Base-by-base conservation (phyloP, 2,797 vertebrate genomes). In the Spatula clypeata region DNA sequence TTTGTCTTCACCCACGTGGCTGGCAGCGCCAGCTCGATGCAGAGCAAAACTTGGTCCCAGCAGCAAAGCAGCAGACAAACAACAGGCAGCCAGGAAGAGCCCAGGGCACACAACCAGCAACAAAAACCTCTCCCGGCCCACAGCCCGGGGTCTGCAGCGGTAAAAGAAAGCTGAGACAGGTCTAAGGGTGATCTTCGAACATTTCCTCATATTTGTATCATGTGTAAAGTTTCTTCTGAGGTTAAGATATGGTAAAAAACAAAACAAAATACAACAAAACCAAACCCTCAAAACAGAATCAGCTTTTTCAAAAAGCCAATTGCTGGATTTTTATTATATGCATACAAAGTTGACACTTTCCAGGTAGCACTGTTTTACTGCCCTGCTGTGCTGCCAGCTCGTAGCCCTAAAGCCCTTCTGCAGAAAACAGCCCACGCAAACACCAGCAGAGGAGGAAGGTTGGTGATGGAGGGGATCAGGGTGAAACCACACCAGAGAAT, bases 111-210 rank as follows among this genome's bases (percentile, higher is more conserved):
- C n/a, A 77, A 32, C 55, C 5, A 0, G 5, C 27, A 54, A 64
- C 69, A 82, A 70, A 53, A 86, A 38, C 72, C 69, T 58, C 47
- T 55, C 47, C 65, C 34, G 47, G 47, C 27, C 75, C n/a, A 18
- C 0, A 0, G 53, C 38, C 53, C 0, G 1, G n/a, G 36, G 13
- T 64, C 74, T 89, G 62, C 66, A 36, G 60, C 1, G 24, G 15
- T 19, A 53, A 57, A 61, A 58, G 57, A 80, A 70, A 32, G 6
- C 21, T 58, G 29, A 72, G 34, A 29, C 54, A 82, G 14, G 31
- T 60, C 15, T 90, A 36, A 67, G 36, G 9, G 23, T 31, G 42
- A 34, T 61, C 34, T 75, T 90, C 1, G 5, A 92, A 66, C 42
- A 13, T 62, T 40, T 40, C 40, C 40, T 40, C 38, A 40, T 40